A percentile compares a stretch with the other conserved stretches of the same genome.
phyloP scores from a whole-genome alignment of 2,888 invertebrate species.

The Pseudeuparius sepicola region DNA sequence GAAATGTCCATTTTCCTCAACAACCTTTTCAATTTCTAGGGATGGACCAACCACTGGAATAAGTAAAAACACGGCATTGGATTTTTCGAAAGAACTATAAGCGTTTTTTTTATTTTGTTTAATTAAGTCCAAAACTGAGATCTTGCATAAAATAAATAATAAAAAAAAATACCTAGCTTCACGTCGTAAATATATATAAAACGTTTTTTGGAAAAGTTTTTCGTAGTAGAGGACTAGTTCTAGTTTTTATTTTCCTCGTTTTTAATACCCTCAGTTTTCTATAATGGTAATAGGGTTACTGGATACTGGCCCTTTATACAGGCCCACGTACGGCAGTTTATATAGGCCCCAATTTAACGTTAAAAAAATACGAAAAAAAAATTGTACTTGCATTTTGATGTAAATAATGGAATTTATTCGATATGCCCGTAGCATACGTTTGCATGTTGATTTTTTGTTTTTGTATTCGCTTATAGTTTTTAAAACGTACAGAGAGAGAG shows the following conservation, averaged over 20 bases:
- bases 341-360: slow-evolving; percentile 23
- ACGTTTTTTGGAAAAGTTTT: slow-evolving; percentile 35
- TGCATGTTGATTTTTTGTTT: no score
- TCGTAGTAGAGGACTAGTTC: slow-evolving; percentile 32
- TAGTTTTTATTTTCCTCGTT: slow-evolving; percentile 25
- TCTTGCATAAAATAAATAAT: no score
- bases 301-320: no score
- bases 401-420: no score
- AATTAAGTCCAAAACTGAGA: slow-evolving; percentile 35
- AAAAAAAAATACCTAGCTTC: neutral
- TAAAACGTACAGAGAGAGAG: no score
- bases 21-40: slow-evolving; percentile 35
- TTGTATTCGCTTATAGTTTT: slow-evolving; percentile 21
- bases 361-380: no score
- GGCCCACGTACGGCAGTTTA: slow-evolving; percentile 25
- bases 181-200: neutral
- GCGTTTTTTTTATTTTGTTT: slow-evolving; percentile 29
- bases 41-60: slow-evolving; percentile 47
- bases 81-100: slow-evolving; percentile 29
- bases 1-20: slow-evolving; percentile 1
- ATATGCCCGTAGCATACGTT: no score
- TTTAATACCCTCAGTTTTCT: slow-evolving; percentile 23
- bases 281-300: no score
- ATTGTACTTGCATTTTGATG: no score
- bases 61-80: slow-evolving; percentile 27